A percentile compares a stretch with the other conserved stretches of the same genome.
Evolutionary conservation across 2,113 vertebrate species (phyloP).

Genomic region (Pachycephala philippinensis): DNA sequence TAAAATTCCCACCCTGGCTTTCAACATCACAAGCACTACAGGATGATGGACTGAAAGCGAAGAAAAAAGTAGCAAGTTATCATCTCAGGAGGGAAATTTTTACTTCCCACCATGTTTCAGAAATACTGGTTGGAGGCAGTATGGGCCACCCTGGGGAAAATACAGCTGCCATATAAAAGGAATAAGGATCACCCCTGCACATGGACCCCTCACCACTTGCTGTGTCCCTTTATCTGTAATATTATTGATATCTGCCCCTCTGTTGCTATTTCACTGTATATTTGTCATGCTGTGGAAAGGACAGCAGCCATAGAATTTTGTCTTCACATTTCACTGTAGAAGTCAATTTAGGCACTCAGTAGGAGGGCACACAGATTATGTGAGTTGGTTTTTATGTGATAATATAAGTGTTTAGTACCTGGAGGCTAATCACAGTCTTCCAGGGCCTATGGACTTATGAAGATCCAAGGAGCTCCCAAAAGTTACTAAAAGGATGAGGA

Average conservation of each 20-base stretch:
- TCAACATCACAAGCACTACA: neutral
- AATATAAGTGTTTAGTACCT: neutral
- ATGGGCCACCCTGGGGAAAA: neutral
- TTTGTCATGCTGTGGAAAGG: neutral
- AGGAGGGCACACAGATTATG: neutral
- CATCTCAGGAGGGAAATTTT: neutral
- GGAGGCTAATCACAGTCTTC: neutral
- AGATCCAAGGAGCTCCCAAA: neutral
- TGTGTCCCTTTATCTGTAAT: neutral
- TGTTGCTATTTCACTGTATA: neutral
- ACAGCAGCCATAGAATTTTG: neutral
- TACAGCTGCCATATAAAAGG: neutral
- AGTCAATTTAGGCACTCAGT: neutral
- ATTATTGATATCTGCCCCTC: neutral
- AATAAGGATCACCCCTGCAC: neutral
- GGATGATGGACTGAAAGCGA: neutral
- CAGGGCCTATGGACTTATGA: neutral
- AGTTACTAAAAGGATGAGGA: neutral
- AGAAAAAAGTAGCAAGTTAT: neutral
- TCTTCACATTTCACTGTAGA: neutral
- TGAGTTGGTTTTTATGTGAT: neutral
- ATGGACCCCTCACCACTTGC: neutral
- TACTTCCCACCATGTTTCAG: neutral
- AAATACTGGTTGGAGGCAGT: neutral
- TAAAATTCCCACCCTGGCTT: neutral